Evolutionary conservation across 2,113 vertebrate genomes (phyloP).

Genomic region (Ictalurus punctatus): DNA sequence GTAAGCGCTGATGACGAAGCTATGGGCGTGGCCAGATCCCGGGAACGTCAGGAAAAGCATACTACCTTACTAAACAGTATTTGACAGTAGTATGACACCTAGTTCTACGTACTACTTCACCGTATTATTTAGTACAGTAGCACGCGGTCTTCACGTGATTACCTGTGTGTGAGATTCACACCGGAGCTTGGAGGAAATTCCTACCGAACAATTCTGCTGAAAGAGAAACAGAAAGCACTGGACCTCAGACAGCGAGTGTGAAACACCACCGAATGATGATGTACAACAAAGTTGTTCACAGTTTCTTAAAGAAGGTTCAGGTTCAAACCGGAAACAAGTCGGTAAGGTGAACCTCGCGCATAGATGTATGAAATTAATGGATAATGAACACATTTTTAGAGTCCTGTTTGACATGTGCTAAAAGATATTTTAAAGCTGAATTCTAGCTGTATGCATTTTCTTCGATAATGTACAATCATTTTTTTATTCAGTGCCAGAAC

Average conservation of each 20-base stretch:
- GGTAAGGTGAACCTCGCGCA: background rate
- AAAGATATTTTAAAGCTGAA: background rate
- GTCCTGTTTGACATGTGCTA: background rate
- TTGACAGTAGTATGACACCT: no score
- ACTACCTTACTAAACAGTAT: no score
- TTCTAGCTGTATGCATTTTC: background rate
- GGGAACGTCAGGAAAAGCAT: background rate
- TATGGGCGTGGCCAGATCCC: background rate
- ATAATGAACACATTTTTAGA: background rate
- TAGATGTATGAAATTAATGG: background rate
- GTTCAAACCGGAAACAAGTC: background rate
- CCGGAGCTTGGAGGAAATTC: background rate
- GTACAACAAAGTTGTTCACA: background rate
- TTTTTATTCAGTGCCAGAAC: no score
- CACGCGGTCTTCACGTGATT: background rate
- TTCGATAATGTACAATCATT: no score
- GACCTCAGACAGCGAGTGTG: background rate
- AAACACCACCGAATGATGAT: background rate
- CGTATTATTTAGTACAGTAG: background rate
- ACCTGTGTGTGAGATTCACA: slow-evolving; percentile 7
- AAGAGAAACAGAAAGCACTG: slow-evolving; percentile 20
- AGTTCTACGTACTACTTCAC: no score
- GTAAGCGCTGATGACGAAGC: background rate
- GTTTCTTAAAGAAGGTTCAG: background rate
- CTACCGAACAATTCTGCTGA: background rate